Conservation (phyloP, 2,797 vertebrate species). For the Thamnophis elegans region DNA sequence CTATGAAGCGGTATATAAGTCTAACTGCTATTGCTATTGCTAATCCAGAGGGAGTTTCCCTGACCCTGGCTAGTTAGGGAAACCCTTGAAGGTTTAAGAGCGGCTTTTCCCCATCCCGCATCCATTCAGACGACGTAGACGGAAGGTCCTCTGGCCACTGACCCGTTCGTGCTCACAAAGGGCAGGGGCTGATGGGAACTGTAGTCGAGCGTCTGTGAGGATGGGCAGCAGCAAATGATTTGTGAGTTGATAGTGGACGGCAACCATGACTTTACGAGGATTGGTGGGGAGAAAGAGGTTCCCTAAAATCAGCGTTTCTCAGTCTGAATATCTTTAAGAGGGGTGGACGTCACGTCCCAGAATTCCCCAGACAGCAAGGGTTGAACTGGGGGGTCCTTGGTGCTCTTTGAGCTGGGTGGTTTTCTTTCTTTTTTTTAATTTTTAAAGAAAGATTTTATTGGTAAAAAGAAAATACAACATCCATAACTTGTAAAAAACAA, state of each 20-base stretch:
- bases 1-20: no score
- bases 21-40: no score
- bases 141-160: background rate
- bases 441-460: no score
- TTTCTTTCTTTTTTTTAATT: no score
- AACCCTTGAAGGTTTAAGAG: no score
- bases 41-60: background rate
- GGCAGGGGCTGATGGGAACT: no score
- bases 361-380: background rate
- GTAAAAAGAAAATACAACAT: no score
- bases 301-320: background rate
- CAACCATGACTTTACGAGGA: background rate
- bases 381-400: no score
- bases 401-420: no score
- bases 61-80: background rate
- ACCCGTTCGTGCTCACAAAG: background rate
- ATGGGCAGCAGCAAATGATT: background rate
- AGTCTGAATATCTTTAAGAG: background rate
- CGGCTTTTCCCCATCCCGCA: fast-evolving
- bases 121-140: no score
- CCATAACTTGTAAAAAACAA: no score
- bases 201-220: background rate
- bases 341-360: background rate
- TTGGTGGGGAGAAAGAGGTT: background rate
- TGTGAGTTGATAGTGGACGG: background rate